Evolutionary conservation across 2,797 vertebrate genomes (phyloP).

Genomic region (Rhyacichthys aspro): DNA sequence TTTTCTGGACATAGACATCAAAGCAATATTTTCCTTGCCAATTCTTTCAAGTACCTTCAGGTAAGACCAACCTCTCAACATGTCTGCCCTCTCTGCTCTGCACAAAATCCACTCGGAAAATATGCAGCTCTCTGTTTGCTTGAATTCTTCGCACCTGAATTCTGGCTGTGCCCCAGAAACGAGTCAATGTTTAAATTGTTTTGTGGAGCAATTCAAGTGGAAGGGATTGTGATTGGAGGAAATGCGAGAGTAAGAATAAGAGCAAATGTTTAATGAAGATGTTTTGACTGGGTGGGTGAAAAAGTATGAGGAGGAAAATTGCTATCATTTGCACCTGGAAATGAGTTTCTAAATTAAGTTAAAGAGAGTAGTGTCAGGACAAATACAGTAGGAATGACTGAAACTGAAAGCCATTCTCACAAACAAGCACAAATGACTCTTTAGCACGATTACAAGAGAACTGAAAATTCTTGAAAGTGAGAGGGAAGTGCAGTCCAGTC

Average conservation of each 20-base stretch:
- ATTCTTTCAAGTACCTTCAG: slow-evolving; percentile 22
- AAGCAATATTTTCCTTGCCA: slow-evolving; percentile 25
- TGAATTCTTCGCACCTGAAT: slow-evolving; percentile 49
- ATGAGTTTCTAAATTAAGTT: background rate
- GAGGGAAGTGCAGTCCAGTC: no score
- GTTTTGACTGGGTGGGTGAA: slow-evolving; percentile 22
- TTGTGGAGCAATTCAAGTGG: slow-evolving; percentile 23
- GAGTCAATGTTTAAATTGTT: slow-evolving; percentile 70
- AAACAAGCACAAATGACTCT: no score
- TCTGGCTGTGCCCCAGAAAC: slow-evolving; percentile 56
- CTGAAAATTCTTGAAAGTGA: no score
- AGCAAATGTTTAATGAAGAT: slow-evolving; percentile 6
- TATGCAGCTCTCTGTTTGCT: slow-evolving; percentile 67
- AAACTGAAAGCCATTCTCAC: no score
- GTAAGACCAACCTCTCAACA: slow-evolving; percentile 48
- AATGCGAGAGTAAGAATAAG: slow-evolving; percentile 19
- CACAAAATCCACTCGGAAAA: slow-evolving; percentile 42
- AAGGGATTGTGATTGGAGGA: slow-evolving; percentile 39
- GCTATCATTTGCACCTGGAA: background rate
- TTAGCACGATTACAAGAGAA: no score
- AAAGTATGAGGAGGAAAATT: slow-evolving; percentile 4
- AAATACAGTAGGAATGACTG: background rate
- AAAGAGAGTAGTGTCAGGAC: background rate
- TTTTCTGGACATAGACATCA: background rate
- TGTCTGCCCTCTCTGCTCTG: slow-evolving; percentile 49